phyloP scores from a whole-genome alignment of 2,888 invertebrate species.

The Rotaria macrura region DNA sequence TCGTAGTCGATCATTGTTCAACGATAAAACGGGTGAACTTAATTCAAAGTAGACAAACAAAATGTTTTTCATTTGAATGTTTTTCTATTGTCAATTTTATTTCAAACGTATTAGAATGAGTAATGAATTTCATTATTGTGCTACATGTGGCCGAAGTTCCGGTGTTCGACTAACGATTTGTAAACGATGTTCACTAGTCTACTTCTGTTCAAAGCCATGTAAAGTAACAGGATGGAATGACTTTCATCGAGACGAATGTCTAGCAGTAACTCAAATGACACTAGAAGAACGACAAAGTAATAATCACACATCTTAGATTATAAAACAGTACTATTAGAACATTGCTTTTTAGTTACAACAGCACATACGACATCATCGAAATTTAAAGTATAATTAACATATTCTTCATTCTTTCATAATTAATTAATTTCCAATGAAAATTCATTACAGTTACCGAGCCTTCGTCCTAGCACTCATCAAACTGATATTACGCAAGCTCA shows the following conservation, averaged over 20 bases:
- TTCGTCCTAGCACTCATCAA: no score
- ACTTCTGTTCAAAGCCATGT: slow-evolving; percentile 49
- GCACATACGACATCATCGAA: background rate
- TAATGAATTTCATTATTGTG: slow-evolving; percentile 38
- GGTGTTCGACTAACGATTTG: slow-evolving; percentile 47
- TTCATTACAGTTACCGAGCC: no score
- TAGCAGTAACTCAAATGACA: slow-evolving; percentile 30
- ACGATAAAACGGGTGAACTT: background rate
- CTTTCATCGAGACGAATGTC: slow-evolving; percentile 48
- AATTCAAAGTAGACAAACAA: background rate
- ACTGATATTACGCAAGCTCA: no score
- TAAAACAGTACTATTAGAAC: background rate
- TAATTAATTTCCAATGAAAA: no score
- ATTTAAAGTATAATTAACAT: background rate
- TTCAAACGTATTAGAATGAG: background rate
- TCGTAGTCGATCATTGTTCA: background rate
- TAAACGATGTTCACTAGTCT: slow-evolving; percentile 49
- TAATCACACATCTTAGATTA: no score
- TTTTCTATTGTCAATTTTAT: no score
- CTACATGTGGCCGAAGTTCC: slow-evolving; percentile 49
- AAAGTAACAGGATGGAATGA: slow-evolving; percentile 48
- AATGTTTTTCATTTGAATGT: background rate
- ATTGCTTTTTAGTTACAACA: background rate
- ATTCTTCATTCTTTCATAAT: no score
- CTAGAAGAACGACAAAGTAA: background rate